phyloP scores from a whole-genome alignment of 2,888 invertebrate species.

The Mamestra brassicae region DNA sequence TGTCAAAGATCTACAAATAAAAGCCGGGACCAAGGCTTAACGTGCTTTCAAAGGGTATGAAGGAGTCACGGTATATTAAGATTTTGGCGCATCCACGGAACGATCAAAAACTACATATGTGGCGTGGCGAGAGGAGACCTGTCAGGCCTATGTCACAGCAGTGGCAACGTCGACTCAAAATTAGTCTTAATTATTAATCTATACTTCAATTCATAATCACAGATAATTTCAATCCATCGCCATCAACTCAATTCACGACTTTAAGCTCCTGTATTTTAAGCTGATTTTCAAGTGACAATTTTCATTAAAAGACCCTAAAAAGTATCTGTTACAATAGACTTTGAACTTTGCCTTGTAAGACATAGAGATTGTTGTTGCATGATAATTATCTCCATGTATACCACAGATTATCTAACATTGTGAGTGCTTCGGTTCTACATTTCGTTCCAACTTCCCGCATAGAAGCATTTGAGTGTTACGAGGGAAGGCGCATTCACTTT shows the following conservation, averaged over 20 bases:
- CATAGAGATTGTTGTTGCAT: neutral
- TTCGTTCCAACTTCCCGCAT: conserved; percentile 41
- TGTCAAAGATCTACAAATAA: no score
- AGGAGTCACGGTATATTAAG: no score
- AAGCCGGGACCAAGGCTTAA: no score
- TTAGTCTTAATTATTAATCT: no score
- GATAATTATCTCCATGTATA: neutral
- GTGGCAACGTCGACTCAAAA: no score
- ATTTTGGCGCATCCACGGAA: no score
- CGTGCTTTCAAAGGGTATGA: no score
- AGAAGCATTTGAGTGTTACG: conserved; percentile 35
- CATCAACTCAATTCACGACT: neutral
- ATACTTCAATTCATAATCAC: no score
- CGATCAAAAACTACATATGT: no score
- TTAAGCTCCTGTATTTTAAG: neutral
- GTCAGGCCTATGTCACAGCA: no score
- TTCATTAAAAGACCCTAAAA: neutral
- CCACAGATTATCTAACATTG: conserved; percentile 29
- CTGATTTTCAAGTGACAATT: neutral
- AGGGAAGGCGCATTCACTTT: conserved; percentile 14
- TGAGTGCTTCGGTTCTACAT: conserved; percentile 14
- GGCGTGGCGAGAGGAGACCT: no score
- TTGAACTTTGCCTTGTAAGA: neutral
- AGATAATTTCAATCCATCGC: neutral
- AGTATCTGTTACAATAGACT: neutral